A percentile compares a stretch with the other conserved stretches of the same genome.
Evolutionary conservation across 2,113 vertebrate genomes (phyloP).

Genomic region (Periophthalmodon schlosseri): DNA sequence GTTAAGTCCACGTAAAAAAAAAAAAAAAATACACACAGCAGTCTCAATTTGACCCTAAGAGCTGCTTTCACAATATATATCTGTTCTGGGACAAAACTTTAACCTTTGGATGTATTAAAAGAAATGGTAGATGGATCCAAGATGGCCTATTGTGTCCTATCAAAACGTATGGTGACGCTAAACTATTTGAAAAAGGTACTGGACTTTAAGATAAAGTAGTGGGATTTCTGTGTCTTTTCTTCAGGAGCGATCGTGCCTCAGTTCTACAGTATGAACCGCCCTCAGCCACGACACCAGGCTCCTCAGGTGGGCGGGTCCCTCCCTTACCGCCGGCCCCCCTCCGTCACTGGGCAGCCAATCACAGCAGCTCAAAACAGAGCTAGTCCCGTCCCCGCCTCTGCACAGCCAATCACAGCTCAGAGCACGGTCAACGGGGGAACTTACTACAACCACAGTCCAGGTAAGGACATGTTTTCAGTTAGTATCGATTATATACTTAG

Average conservation of each 20-base stretch:
- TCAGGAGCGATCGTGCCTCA: slow-evolving; percentile 82
- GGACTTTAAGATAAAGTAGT: background rate
- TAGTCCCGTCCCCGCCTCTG: slow-evolving; percentile 87
- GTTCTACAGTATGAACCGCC: slow-evolving; percentile 98
- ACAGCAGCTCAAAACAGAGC: slow-evolving; percentile 81
- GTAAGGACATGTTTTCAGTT: slow-evolving; percentile 54
- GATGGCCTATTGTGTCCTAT: too few relatives aligned
- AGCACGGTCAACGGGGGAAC: slow-evolving; percentile 88
- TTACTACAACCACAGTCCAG: slow-evolving; percentile 88
- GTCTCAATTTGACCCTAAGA: too few relatives aligned
- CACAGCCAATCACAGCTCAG: slow-evolving; percentile 80
- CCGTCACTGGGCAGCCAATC: slow-evolving; percentile 85
- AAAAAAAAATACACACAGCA: too few relatives aligned
- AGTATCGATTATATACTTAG: too few relatives aligned
- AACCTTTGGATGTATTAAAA: too few relatives aligned
- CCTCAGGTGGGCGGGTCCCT: slow-evolving; percentile 90
- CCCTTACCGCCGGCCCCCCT: slow-evolving; percentile 90
- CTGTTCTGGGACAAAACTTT: too few relatives aligned
- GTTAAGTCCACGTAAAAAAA: too few relatives aligned
- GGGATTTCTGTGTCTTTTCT: background rate
- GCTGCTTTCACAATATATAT: too few relatives aligned
- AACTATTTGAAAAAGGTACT: background rate
- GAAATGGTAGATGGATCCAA: too few relatives aligned
- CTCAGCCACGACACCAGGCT: slow-evolving; percentile 83
- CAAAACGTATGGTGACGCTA: too few relatives aligned